Conservation (phyloP, 2,888 invertebrate species). For the Macroteleia sp. region DNA sequence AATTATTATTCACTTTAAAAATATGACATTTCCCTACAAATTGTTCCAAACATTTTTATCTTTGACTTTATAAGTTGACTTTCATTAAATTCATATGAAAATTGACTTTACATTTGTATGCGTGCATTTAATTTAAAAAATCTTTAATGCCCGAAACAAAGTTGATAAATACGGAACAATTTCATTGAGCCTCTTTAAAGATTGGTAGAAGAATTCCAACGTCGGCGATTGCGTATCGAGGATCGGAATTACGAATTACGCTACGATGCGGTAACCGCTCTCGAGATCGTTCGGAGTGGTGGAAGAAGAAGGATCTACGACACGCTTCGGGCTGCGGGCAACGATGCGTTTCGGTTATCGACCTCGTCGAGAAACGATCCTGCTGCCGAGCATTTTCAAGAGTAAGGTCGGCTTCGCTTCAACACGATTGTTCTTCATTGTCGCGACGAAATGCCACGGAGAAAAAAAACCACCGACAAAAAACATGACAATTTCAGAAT, state of each 20-base stretch:
- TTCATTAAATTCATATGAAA: too few species aligned
- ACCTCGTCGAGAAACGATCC: conserved; percentile 75
- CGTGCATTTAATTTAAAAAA: too few species aligned
- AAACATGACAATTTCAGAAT: too few species aligned
- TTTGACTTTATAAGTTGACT: too few species aligned
- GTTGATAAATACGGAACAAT: too few species aligned
- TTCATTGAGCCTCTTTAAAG: conserved; percentile 14
- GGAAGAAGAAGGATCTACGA: conserved; percentile 71
- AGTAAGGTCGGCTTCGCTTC: conserved; percentile 46
- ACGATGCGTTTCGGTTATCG: conserved; percentile 83
- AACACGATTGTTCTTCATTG: conserved; percentile 25
- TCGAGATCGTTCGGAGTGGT: conserved; percentile 47
- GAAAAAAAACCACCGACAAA: too few species aligned
- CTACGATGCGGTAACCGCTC: conserved; percentile 58
- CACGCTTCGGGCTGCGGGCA: conserved; percentile 75
- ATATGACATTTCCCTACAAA: too few species aligned
- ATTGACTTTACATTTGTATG: too few species aligned
- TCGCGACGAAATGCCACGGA: neutral
- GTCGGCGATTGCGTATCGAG: conserved; percentile 38
- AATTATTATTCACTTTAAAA: too few species aligned
- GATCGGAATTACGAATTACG: conserved; percentile 59
- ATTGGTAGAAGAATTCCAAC: conserved; percentile 12
- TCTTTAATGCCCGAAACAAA: too few species aligned
- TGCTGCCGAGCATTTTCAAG: conserved; percentile 49
- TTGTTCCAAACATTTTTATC: too few species aligned